Base-by-base conservation (phyloP, 2,113 vertebrate species). In the Ciconia maguari region DNA sequence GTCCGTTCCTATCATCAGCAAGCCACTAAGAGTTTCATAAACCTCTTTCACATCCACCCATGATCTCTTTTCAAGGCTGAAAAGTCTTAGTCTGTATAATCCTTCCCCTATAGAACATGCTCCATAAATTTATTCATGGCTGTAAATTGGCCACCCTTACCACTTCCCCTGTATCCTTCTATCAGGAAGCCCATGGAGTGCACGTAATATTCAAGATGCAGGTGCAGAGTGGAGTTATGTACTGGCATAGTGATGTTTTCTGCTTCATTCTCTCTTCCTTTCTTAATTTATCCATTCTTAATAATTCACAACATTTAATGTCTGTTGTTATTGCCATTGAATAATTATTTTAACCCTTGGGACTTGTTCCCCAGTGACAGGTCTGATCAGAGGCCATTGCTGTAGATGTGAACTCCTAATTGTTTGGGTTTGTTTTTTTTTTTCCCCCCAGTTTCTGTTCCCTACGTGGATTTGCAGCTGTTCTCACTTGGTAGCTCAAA, bases 161-260 rank as follows among this genome's bases (percentile, higher is more conserved):
- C 21, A 24, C 27, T 70, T 89, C 7, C 32, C 41, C 24, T 18
- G 5, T 52, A 34, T 51, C 58, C 48, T 66, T 38, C 44, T 30
- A 7, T 38, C 21, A 10, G 66, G 60, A 87, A 66, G 20, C 10
- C 14, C 34, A 49, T 0, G 0, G 42, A 74, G 15, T n/a, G 7
- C 60, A 27, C 27, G 4, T 58, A 57, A 55, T 66, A 78, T n/a
- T 71, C 38, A 49, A 82, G 79, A 42, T 27, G 32, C 57, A 46
- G 16, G 16, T 69, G 17, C 54, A 65, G 54, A 74, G 17, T 22
- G 49, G 34, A 82, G 60, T 49, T 84, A 26, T 29, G 5, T 32
- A 8, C 29, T 64, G 36, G 8, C 22, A 38, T 13, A 71, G 13
- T 38, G 22, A n/a, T 14, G 20, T 64, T 70, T 84, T 22, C 57